These are phyloP conservation scores for Shinisaurus crocodilurus DNA, from an alignment of 2,113 vertebrate genomes.

Conservation along the genomic window DNA sequence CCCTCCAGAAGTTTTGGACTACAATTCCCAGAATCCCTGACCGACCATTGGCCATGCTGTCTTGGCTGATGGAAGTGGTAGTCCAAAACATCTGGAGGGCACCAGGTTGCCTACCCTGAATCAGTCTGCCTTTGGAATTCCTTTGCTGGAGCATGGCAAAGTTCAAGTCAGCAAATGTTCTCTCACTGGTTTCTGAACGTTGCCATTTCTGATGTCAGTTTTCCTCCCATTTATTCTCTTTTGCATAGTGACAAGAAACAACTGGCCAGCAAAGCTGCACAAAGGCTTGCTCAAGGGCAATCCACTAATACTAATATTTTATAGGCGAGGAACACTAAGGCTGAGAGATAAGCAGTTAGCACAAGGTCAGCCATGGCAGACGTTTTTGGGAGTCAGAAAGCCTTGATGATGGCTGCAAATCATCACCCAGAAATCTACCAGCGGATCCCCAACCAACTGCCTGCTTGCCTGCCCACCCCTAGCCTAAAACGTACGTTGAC, in stretches of 20 bases:
- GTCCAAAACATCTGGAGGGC: too few species aligned
- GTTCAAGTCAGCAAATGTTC: background rate
- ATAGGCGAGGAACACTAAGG: background rate
- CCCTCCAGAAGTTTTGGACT: too few species aligned
- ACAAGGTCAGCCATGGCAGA: background rate
- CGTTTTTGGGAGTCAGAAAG: background rate
- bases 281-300: background rate
- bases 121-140: too few species aligned
- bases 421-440: background rate
- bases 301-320: background rate
- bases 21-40: too few species aligned
- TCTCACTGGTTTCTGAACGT: background rate
- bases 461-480: background rate
- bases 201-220: background rate
- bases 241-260: background rate
- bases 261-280: background rate
- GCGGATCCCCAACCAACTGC: background rate
- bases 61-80: too few species aligned
- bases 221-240: background rate
- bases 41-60: too few species aligned
- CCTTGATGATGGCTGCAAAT: background rate
- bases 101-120: too few species aligned
- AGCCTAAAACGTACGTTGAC: background rate
- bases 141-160: background rate
- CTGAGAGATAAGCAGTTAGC: background rate